Conservation (phyloP, 2,113 vertebrate genomes). For the Pholis gunnellus region DNA sequence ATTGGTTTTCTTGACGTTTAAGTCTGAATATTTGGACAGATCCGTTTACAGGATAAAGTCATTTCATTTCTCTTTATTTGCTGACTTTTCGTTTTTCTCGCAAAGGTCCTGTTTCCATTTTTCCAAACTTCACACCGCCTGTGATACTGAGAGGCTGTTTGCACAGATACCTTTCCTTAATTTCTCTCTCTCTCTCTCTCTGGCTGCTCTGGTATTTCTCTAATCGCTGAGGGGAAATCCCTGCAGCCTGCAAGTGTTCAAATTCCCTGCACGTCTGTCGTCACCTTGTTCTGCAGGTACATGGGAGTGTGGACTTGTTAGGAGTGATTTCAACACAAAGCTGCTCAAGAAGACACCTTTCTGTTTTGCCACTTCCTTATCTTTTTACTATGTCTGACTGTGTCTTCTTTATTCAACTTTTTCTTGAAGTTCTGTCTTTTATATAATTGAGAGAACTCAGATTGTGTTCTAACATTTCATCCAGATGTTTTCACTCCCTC, state of each 20-base stretch:
- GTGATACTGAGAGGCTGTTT: constrained; percentile 30
- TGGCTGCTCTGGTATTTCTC: background rate
- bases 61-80: constrained; percentile 58
- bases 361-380: background rate
- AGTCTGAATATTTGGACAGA: constrained; percentile 41
- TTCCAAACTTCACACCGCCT: background rate
- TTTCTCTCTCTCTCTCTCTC: background rate
- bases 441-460: too few relatives aligned
- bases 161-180: background rate
- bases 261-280: constrained; percentile 17
- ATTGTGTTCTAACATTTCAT: too few relatives aligned
- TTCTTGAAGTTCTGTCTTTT: too few relatives aligned
- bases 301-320: constrained; percentile 30
- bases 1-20: background rate
- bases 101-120: constrained; percentile 29
- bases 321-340: constrained; percentile 18
- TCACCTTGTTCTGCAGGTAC: constrained; percentile 38
- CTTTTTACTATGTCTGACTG: background rate
- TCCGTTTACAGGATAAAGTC: constrained; percentile 36
- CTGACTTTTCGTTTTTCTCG: constrained; percentile 33
- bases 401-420: background rate
- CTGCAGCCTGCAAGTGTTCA: constrained; percentile 11
- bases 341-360: constrained; percentile 4
- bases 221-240: constrained; percentile 18
- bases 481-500: too few relatives aligned